Evolutionary conservation across 2,797 vertebrate genomes (phyloP).

Genomic region (Muscicapa striata): DNA sequence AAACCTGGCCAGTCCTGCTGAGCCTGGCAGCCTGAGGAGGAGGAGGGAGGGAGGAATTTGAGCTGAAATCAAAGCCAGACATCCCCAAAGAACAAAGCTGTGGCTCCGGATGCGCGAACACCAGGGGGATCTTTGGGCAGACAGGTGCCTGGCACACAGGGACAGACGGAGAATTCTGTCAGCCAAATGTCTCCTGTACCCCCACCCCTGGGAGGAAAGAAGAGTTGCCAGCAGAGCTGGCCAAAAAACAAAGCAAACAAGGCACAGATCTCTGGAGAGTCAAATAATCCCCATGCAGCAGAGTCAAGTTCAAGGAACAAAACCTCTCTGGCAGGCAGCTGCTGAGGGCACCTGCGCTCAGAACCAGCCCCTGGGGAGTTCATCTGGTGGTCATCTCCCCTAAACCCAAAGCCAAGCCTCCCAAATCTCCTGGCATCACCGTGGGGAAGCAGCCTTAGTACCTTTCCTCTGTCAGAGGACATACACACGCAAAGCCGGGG

Average conservation of each 20-base stretch:
- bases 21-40: not conserved
- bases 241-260: slow-evolving; percentile 44
- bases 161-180: not conserved
- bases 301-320: not conserved
- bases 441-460: not conserved
- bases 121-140: not conserved
- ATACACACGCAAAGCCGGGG: not conserved
- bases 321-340: not conserved
- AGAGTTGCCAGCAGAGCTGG: slow-evolving; percentile 29
- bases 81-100: not conserved
- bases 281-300: slow-evolving; percentile 14
- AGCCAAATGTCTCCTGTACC: not conserved
- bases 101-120: rapidly evolving
- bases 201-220: slow-evolving; percentile 3
- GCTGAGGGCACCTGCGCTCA: slow-evolving; percentile 34
- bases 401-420: slow-evolving; percentile 45
- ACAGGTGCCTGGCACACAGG: not conserved
- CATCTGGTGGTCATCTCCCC: slow-evolving; percentile 52
- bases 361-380: slow-evolving; percentile 50
- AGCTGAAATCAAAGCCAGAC: not conserved
- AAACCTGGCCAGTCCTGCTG: rapidly evolving
- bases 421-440: not conserved
- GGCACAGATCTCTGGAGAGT: slow-evolving; percentile 24
- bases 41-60: not conserved
- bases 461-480: not conserved